A percentile compares a stretch with the other conserved stretches of the same genome.
Evolutionary conservation across 1,140 invertebrate genomes (phyloP).

Genomic region (Popillia japonica): DNA sequence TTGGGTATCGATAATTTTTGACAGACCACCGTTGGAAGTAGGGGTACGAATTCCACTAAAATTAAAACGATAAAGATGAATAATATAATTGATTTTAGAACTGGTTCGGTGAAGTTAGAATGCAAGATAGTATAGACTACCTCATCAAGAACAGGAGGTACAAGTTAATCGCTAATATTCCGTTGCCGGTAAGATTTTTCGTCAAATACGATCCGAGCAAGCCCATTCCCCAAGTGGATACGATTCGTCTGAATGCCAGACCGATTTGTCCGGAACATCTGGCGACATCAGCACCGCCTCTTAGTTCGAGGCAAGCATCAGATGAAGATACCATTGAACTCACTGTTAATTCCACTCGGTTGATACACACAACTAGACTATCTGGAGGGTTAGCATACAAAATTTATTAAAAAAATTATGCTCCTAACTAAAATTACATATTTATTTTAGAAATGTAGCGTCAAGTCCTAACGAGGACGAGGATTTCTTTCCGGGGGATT

Average conservation of each 20-base stretch:
- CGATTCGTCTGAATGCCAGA: slow-evolving; percentile 54
- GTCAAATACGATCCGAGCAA: slow-evolving; percentile 53
- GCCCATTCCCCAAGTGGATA: slow-evolving; percentile 49
- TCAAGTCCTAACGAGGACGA: too few species aligned
- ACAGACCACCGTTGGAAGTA: slow-evolving; percentile 49
- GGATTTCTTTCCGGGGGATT: too few species aligned
- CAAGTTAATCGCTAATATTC: slow-evolving; percentile 50
- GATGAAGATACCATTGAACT: slow-evolving; percentile 45
- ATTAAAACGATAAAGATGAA: too few species aligned
- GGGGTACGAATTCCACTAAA: slow-evolving; percentile 47
- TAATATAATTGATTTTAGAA: slow-evolving; percentile 54
- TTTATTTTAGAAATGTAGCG: too few species aligned
- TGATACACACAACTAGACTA: slow-evolving; percentile 35
- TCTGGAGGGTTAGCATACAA: too few species aligned
- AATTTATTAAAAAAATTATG: too few species aligned
- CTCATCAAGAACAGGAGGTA: slow-evolving; percentile 55
- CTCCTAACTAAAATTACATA: too few species aligned
- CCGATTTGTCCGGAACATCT: slow-evolving; percentile 52
- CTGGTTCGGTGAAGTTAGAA: slow-evolving; percentile 58
- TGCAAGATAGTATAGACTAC: slow-evolving; percentile 56
- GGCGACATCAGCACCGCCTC: slow-evolving; percentile 47
- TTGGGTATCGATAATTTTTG: slow-evolving; percentile 52
- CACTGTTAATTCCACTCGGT: background rate
- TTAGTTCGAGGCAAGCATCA: slow-evolving; percentile 41
- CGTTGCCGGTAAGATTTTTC: slow-evolving; percentile 54